A percentile compares a stretch with the other conserved stretches of the same genome.
phyloP scores from a whole-genome alignment of 2,888 invertebrate species.

The Lamproptera curius region DNA sequence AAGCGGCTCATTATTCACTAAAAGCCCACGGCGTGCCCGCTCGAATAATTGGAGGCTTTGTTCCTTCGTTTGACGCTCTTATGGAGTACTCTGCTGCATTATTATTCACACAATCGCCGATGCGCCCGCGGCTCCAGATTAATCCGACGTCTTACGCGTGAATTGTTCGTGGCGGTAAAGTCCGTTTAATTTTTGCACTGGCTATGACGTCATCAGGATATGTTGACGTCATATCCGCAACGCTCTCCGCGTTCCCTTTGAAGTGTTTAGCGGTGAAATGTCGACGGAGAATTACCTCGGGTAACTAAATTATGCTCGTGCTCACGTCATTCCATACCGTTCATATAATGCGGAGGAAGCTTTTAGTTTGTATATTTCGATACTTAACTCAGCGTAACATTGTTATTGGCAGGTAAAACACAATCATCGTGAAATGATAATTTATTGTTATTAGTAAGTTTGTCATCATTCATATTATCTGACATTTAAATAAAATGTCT shows the following conservation, averaged over 20 bases:
- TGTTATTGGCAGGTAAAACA: too few species aligned
- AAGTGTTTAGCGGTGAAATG: too few species aligned
- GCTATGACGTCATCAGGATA: constrained; percentile 21
- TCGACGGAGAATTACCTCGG: too few species aligned
- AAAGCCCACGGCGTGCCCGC: constrained; percentile 74
- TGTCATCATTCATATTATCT: too few species aligned
- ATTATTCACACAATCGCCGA: constrained; percentile 69
- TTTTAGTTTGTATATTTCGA: too few species aligned
- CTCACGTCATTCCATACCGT: too few species aligned
- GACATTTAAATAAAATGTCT: too few species aligned
- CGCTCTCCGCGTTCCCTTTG: constrained; percentile 15
- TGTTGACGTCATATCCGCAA: constrained; percentile 24
- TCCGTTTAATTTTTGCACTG: constrained; percentile 48
- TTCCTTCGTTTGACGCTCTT: constrained; percentile 69
- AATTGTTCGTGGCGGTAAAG: constrained; percentile 50
- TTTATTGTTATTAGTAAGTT: too few species aligned
- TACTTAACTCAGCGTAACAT: too few species aligned
- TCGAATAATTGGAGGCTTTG: constrained; percentile 75
- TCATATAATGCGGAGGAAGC: too few species aligned
- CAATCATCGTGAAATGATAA: too few species aligned
- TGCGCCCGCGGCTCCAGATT: constrained; percentile 55
- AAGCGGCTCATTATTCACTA: constrained; percentile 77
- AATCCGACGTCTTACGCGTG: constrained; percentile 65
- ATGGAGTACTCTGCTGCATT: constrained; percentile 55
- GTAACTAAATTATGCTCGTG: too few species aligned